phyloP scores from a whole-genome alignment of 1,140 invertebrate genomes.

The Globodera rostochiensis region DNA sequence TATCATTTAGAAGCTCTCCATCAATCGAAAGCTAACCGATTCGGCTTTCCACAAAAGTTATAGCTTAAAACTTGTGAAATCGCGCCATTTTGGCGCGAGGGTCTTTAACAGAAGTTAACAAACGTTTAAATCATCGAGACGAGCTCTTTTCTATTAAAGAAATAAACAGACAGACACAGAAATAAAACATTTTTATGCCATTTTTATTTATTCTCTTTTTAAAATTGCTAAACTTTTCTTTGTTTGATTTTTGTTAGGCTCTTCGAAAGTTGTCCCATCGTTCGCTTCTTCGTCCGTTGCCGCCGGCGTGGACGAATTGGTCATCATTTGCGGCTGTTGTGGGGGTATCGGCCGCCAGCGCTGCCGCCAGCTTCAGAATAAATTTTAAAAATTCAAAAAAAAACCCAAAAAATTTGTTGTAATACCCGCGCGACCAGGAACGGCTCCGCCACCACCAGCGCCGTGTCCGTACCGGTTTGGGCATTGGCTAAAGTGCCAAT shows the following conservation, averaged over 20 bases:
- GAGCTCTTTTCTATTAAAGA: no score
- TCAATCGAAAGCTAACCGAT: no score
- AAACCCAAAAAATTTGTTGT: no score
- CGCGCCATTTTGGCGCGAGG: no score
- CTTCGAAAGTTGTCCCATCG: background rate
- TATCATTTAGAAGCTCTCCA: no score
- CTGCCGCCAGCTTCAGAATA: background rate
- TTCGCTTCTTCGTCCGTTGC: background rate
- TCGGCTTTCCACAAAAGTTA: no score
- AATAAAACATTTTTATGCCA: no score
- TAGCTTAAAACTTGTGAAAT: no score
- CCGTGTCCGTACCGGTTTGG: constrained; percentile 26
- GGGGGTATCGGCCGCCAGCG: background rate
- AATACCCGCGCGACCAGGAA: background rate
- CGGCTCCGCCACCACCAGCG: constrained; percentile 12
- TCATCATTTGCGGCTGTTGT: background rate
- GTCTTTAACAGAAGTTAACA: no score
- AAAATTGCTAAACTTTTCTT: background rate
- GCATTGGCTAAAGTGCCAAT: constrained; percentile 3
- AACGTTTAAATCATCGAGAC: no score
- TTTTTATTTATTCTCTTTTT: background rate
- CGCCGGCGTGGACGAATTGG: background rate
- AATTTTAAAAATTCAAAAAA: no score
- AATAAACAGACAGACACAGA: no score
- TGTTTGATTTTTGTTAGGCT: background rate